These are phyloP conservation scores for Eufriesea mexicana DNA, from an alignment of 1,140 invertebrate species.

Conservation along the genomic window DNA sequence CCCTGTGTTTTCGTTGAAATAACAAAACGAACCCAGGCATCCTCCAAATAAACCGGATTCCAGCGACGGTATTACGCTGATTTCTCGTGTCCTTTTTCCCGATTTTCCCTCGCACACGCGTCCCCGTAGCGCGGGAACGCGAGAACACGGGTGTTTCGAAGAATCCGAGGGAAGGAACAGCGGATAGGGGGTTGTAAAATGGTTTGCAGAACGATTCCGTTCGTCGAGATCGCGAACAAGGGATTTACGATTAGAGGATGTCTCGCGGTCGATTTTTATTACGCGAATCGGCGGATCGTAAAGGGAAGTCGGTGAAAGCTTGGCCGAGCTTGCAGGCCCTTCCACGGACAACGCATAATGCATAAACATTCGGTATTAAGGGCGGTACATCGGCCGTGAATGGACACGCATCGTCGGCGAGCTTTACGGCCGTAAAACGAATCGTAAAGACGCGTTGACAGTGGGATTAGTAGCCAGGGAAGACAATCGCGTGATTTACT, in stretches of 20 bases:
- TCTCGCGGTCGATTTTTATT: constrained; percentile 21
- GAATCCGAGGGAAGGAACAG: not conserved
- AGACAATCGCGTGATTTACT: constrained; percentile 3
- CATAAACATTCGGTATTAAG: constrained; percentile 3
- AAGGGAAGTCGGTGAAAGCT: not conserved
- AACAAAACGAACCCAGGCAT: constrained; percentile 44
- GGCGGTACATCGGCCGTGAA: not conserved
- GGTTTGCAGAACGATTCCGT: not conserved
- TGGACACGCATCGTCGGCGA: constrained; percentile 13
- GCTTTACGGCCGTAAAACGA: constrained; percentile 42
- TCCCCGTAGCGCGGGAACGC: not conserved
- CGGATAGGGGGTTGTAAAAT: not conserved
- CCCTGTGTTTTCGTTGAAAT: constrained; percentile 58
- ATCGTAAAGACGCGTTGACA: constrained; percentile 45
- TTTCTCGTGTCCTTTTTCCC: not conserved
- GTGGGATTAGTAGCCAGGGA: not conserved
- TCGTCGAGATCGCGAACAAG: not conserved
- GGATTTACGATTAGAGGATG: not conserved
- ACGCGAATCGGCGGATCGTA: constrained; percentile 19
- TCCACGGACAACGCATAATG: not conserved
- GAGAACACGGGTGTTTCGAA: too few species aligned
- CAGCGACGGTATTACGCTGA: not conserved
- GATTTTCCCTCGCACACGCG: too few species aligned
- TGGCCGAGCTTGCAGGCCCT: not conserved
- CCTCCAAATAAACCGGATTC: constrained; percentile 20